A percentile compares a stretch with the other conserved stretches of the same genome.
These are phyloP conservation scores for Neodiprion pinetum DNA, from an alignment of 1,140 invertebrate species.

Conservation along the genomic window DNA sequence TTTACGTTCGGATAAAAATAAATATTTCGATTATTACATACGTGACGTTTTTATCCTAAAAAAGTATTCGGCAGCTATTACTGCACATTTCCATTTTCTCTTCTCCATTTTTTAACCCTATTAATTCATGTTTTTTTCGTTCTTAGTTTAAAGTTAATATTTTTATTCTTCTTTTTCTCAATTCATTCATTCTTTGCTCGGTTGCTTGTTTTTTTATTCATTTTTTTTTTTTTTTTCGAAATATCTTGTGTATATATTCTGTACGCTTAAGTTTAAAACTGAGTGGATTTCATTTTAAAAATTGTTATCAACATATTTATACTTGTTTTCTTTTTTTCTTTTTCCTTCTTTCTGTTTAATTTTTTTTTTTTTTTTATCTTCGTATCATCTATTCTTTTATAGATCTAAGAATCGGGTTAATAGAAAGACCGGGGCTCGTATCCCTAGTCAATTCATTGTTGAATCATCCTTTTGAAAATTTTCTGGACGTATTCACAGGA, in stretches of 20 bases:
- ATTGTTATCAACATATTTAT: background rate
- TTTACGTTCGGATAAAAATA: conserved; percentile 50
- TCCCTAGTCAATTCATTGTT: no score
- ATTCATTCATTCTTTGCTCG: conserved; percentile 8
- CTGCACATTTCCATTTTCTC: conserved; percentile 31
- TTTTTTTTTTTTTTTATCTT: background rate
- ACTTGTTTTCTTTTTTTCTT: background rate
- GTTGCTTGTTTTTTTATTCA: background rate
- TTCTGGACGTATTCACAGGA: background rate
- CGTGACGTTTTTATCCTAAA: conserved; percentile 35
- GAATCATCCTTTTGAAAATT: background rate
- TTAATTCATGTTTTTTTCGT: conserved; percentile 8
- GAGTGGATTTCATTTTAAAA: background rate
- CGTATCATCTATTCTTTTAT: background rate
- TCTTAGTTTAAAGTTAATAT: conserved; percentile 13
- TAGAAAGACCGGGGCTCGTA: background rate
- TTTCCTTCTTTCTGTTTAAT: background rate
- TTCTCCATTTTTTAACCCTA: conserved; percentile 6
- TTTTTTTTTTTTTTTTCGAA: background rate
- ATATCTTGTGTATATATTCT: background rate
- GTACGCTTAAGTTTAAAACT: no score
- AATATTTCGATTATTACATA: conserved; percentile 41
- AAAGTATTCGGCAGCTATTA: conserved; percentile 43
- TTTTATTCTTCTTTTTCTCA: conserved; percentile 16
- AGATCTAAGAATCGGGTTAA: background rate